Evolutionary conservation across 2,888 invertebrate genomes (phyloP), one percentile per base, ranked within the genome.

Genomic region (Heliothis peltigera): DNA sequence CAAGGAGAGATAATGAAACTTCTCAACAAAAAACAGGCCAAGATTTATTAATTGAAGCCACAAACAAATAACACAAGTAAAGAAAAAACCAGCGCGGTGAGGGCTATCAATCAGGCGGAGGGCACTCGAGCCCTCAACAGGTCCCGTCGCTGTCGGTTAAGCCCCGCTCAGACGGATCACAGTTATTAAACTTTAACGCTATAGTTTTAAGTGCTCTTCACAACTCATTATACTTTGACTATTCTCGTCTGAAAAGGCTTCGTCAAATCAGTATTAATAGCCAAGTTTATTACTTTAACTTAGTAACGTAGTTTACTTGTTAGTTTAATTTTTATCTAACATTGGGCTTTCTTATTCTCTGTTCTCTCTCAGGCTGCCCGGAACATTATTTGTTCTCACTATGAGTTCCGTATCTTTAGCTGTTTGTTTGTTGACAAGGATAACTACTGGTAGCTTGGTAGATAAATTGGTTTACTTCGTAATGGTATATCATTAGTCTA

Each of bases 81-180:
- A 43, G 21, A 59, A 49, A 69, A 35, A 64, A 12, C 25, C 1
- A 15, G 10, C 22, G 3, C 22, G 22, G 19, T 15, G 19, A 21
- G 44, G 44, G 44, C 46, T 49, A 53, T 72, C 48, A 39, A 70
- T 60, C 53, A 58, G 32, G 44, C 15, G n/a, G 8, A 60, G 60
- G 8, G 68, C 68, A 17, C 61, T 67, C 68, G 35, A 61, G 17
- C 21, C 49, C 21, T 60, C 70, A 74, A 70, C 70, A 70, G 70
- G 70, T 74, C 51, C 32, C 46, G 39, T 75, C 51, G 47, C 58
- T 22, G 42, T 15, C 46, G 15, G 32, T 17, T 39, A 25, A 39
- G 25, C 63, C 10, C 2, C 12, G 18, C 25, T 15, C 0, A 15
- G 3, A 12, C n/a, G 39, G 39, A 39, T 32, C 47, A 22, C 17